Evolutionary conservation across 2,888 invertebrate genomes (phyloP), one percentile per base, ranked within the genome.

Genomic region (Cataglyphis altisquamis): DNA sequence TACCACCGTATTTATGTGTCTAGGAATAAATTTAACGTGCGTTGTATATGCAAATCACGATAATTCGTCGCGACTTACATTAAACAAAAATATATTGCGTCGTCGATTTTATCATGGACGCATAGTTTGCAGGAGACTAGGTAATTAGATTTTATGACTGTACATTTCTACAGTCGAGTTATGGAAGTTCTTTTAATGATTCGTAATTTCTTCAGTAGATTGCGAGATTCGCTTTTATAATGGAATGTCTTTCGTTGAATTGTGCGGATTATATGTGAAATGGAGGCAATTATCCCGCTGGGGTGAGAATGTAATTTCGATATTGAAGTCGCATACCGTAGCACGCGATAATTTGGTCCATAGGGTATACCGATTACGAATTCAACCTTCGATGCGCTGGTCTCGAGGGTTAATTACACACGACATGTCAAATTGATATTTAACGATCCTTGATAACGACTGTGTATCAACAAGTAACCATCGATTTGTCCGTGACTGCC

Each of bases 401-500:
- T 82, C 82, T 62, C 84, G 29, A 45, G 75, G 82, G 72, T 82
- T 84, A 84, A 84, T 82, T 84, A 83, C 67, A 39, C 48, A 41
- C 55, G 83, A 70, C 55, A 81, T 63, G 75, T 84, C 62, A 87
- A 88, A 88, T 87, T 87, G 87, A 87, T 88, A 87, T 87, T 87
- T 83, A 83, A 88, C 84, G 81, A 88, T 74, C 84, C 85, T 41
- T 62, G 64, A 41, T 84, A 84, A 82, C 82, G 85, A 82, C 82
- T 83, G 77, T 83, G 77, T 82, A 83, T 87, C 87, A 87, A 87
- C 87, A 87, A 87, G 85, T 87, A 87, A 82, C 52, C 62, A 70
- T 80, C 60, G 60, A 70, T 80, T 62, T n/a, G 45, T 55, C 29
- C 10, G 41, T 1, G 12, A 21, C n/a, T 25, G 60, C 21, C 25